Percentiles rank a stretch among this genome's conserved stretches.
phyloP scores from a whole-genome alignment of 2,888 invertebrate species.

The Caenorhabditis sp. region DNA sequence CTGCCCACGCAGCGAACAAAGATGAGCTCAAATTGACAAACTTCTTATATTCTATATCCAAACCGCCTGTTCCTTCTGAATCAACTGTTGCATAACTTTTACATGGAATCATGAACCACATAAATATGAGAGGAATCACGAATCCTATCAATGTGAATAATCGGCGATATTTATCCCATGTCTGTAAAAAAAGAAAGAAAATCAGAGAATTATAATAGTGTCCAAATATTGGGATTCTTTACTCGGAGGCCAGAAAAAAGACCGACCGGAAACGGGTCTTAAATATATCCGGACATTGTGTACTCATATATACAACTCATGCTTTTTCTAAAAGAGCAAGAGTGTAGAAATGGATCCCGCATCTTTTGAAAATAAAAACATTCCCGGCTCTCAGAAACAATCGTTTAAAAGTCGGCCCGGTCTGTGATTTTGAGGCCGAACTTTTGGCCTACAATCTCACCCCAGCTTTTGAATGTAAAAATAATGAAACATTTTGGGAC shows the following conservation, averaged over 20 bases:
- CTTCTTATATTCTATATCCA: slow-evolving; percentile 37
- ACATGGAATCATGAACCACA: slow-evolving; percentile 42
- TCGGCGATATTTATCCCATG: slow-evolving; percentile 30
- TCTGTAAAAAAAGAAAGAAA: slow-evolving; percentile 14
- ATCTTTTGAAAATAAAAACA: no score
- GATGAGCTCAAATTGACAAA: slow-evolving; percentile 36
- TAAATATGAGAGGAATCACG: slow-evolving; percentile 30
- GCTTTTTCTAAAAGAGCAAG: no score
- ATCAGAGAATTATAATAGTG: not conserved
- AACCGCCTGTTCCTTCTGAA: slow-evolving; percentile 20
- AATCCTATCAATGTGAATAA: slow-evolving; percentile 17
- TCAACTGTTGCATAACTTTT: slow-evolving; percentile 28
- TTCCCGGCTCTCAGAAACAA: no score
- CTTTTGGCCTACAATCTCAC: no score
- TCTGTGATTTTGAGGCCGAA: no score
- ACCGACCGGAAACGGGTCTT: no score
- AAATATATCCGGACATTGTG: no score
- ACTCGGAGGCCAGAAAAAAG: not conserved
- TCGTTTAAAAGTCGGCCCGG: no score
- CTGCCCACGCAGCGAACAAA: slow-evolving; percentile 30
- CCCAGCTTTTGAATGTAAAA: no score
- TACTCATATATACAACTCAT: no score
- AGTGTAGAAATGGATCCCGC: no score
- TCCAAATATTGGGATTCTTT: not conserved
- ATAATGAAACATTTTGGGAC: no score